A percentile compares a stretch with the other conserved stretches of the same genome.
phyloP scores from a whole-genome alignment of 2,797 vertebrate genomes.

The Leuciscus waleckii region DNA sequence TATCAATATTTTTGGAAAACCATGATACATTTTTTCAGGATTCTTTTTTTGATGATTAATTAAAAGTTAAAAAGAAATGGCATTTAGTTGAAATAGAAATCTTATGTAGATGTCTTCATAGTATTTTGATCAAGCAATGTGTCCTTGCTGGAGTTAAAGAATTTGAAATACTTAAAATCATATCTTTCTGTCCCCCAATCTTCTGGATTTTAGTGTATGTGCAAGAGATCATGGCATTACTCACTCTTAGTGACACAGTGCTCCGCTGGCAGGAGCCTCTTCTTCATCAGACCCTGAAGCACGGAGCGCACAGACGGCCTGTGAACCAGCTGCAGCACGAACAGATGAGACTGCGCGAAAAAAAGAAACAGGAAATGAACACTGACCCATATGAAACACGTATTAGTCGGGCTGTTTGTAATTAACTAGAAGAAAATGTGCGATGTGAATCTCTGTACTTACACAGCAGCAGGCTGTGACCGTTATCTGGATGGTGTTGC shows the following conservation, averaged over 20 bases:
- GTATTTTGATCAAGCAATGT: neutral
- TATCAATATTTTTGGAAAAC: neutral
- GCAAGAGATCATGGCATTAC: constrained; percentile 41
- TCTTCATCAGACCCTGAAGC: constrained; percentile 89
- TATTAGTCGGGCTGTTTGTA: neutral
- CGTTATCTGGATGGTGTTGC: constrained; percentile 97
- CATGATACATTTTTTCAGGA: neutral
- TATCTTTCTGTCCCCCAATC: neutral
- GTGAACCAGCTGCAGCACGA: constrained; percentile 88
- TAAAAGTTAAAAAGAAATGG: neutral
- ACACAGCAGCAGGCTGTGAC: constrained; percentile 97
- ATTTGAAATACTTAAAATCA: neutral
- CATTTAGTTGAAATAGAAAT: neutral
- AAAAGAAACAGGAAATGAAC: neutral
- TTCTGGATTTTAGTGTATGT: neutral
- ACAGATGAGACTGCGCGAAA: constrained; percentile 83
- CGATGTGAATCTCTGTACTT: constrained; percentile 68
- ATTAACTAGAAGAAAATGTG: neutral
- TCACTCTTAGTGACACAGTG: constrained; percentile 91
- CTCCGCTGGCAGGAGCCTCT: constrained; percentile 85
- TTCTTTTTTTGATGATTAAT: neutral
- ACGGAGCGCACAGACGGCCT: constrained; percentile 86
- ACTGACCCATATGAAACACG: neutral
- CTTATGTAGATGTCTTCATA: neutral
- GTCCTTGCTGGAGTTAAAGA: neutral